Evolutionary conservation across 2,888 invertebrate species (phyloP).

Genomic region (Enchytraeus crypticus): DNA sequence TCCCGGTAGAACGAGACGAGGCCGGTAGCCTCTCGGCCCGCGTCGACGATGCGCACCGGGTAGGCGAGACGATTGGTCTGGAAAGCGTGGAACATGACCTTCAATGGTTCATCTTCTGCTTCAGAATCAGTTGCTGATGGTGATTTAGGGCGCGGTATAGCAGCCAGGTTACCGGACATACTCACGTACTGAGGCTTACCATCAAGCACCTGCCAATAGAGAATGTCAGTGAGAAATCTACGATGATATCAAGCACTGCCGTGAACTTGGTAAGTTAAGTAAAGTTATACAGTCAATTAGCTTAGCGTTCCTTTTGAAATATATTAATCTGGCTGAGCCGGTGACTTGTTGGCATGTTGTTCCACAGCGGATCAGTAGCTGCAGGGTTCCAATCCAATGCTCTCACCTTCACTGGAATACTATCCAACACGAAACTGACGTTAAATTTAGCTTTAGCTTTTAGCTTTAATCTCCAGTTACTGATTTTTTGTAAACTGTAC

Average conservation of each 20-base stretch:
- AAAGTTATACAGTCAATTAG: too few species aligned
- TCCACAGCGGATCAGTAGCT: too few species aligned
- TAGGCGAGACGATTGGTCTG: slow-evolving; percentile 93
- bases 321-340: too few species aligned
- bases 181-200: slow-evolving; percentile 90
- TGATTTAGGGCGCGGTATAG: slow-evolving; percentile 80
- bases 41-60: slow-evolving; percentile 81
- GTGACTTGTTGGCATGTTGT: too few species aligned
- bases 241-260: neutral
- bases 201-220: slow-evolving; percentile 65
- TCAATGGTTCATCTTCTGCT: slow-evolving; percentile 88
- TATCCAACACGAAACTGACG: too few species aligned
- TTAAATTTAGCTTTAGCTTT: too few species aligned
- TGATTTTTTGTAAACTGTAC: too few species aligned
- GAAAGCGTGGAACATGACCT: slow-evolving; percentile 89
- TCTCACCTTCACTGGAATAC: too few species aligned
- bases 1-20: slow-evolving; percentile 94
- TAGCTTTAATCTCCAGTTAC: too few species aligned
- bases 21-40: slow-evolving; percentile 70
- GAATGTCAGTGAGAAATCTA: neutral
- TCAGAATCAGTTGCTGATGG: slow-evolving; percentile 90
- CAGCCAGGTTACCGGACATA: slow-evolving; percentile 91
- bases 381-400: too few species aligned
- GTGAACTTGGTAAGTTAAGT: too few species aligned
- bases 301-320: too few species aligned